Conservation (phyloP, 2,797 vertebrate genomes). For the Zalophus californianus region DNA sequence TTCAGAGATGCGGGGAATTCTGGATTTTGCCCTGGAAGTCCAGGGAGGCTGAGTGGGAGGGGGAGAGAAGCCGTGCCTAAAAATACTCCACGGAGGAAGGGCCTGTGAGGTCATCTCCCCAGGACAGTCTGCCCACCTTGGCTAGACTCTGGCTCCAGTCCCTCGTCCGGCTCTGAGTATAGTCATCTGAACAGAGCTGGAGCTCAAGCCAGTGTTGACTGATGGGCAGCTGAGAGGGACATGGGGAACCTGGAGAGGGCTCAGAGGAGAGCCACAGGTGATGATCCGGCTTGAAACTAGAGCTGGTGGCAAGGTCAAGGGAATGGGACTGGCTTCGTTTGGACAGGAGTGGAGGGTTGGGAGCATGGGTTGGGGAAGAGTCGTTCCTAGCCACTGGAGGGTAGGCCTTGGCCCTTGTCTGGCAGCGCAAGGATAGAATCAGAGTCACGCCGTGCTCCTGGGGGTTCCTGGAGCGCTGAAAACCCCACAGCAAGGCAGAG, state of each 20-base stretch:
- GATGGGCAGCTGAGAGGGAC: slow-evolving; percentile 57
- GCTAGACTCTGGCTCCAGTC: background rate
- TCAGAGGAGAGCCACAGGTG: slow-evolving; percentile 63
- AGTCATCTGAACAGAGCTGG: slow-evolving; percentile 47
- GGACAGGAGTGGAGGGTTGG: background rate
- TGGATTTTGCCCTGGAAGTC: slow-evolving; percentile 8
- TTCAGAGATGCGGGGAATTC: background rate
- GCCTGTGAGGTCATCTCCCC: slow-evolving; percentile 65
- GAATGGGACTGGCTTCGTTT: background rate
- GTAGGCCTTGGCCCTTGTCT: background rate
- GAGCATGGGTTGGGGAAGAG: background rate
- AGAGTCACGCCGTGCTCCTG: background rate
- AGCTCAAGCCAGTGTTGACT: background rate
- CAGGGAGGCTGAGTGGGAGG: background rate
- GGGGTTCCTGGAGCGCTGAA: background rate
- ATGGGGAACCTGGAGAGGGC: slow-evolving; percentile 48
- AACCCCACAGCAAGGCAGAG: background rate
- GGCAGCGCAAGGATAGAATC: background rate
- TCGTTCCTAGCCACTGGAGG: accelerated
- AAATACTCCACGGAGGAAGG: slow-evolving; percentile 40
- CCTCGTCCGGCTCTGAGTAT: slow-evolving; percentile 31
- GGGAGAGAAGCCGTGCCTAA: slow-evolving; percentile 28
- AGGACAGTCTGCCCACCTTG: background rate
- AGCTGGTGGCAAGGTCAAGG: slow-evolving; percentile 31
- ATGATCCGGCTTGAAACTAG: slow-evolving; percentile 64